phyloP scores from a whole-genome alignment of 2,888 invertebrate genomes.

The Agriopis marginaria region DNA sequence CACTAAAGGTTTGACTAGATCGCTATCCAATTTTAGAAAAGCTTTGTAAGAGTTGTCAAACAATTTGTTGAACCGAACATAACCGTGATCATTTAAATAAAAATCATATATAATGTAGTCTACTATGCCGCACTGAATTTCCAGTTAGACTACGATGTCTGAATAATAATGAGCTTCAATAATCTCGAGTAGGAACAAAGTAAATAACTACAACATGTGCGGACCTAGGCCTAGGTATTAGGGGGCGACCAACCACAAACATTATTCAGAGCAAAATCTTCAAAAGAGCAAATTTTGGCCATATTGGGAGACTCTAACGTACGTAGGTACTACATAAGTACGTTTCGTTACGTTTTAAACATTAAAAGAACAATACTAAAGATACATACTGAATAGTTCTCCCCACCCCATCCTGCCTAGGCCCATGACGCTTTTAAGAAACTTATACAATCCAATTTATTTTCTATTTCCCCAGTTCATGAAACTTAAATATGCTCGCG shows the following conservation, averaged over 20 bases:
- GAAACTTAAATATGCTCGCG: conserved; percentile 85
- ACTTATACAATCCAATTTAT: conserved; percentile 85
- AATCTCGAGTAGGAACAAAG: conserved; percentile 71
- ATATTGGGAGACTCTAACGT: too few species aligned
- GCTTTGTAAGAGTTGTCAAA: not conserved
- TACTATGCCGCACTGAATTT: conserved; percentile 46
- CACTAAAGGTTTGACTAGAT: too few species aligned
- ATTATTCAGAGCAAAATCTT: not conserved
- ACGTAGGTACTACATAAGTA: not conserved
- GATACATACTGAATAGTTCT: not conserved
- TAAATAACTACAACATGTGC: conserved; percentile 69
- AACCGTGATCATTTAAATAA: conserved; percentile 43
- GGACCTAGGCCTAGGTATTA: conserved; percentile 17
- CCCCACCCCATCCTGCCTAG: conserved; percentile 3
- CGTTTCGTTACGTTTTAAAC: too few species aligned
- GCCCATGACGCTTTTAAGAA: conserved; percentile 66
- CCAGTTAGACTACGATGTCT: conserved; percentile 55
- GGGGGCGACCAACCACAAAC: not conserved
- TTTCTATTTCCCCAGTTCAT: conserved; percentile 85
- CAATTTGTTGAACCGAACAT: not conserved
- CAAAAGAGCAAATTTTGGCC: not conserved
- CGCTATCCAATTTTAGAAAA: too few species aligned
- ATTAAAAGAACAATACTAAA: not conserved
- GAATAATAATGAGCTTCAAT: conserved; percentile 65
- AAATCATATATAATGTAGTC: conserved; percentile 37